Evolutionary conservation across 2,113 vertebrate species (phyloP), one percentile per base, ranked within the genome.

Genomic region (Tenebrosternarchus preto): DNA sequence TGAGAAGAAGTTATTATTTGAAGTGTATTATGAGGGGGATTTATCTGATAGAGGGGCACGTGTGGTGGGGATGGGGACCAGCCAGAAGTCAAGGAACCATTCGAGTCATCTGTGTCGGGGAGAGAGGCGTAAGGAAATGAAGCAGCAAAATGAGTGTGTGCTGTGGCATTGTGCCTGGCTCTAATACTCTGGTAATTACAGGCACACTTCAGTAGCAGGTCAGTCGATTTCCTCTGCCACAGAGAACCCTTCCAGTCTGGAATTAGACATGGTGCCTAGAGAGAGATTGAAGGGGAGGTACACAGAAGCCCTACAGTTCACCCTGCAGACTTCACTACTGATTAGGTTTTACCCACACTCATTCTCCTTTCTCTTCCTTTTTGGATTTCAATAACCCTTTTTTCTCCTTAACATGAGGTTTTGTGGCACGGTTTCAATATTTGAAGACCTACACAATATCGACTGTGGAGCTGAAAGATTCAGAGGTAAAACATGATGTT

Each of bases 61-160:
- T 70, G 39, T 20, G 4, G 43, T 11, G 12, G 8, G 5, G 43
- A 12, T 9, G 43, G 43, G 8, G 5, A 15, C 9, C 11, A 12
- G 43, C 43, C 43, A 50, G 43, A 12, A 11, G 11, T 15, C 43
- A 12, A 9, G 33, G 39, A 46, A 11, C 39, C 5, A 9, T 46
- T 46, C 39, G 11, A 9, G 39, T 46, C 39, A 9, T 46, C 39
- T 83, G 86, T 91, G 89, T 91, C 93, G 88, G 93, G 83, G 87
- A 85, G 90, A 83, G 91, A 92, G 92, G 90, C 87, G 89, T 83
- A 76, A 91, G 90, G 89, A 90, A 94, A 91, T 80, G 64, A 93
- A 93, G 83, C 88, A 76, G 63, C 72, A 71, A 78, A 82, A 55
- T 82, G 77, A 50, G 78, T 78, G 67, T 73, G 75, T 80, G 50